A percentile compares a stretch with the other conserved stretches of the same genome.
These are phyloP conservation scores for Chiroxiphia lanceolata DNA, from an alignment of 2,797 vertebrate genomes.

Conservation along the genomic window DNA sequence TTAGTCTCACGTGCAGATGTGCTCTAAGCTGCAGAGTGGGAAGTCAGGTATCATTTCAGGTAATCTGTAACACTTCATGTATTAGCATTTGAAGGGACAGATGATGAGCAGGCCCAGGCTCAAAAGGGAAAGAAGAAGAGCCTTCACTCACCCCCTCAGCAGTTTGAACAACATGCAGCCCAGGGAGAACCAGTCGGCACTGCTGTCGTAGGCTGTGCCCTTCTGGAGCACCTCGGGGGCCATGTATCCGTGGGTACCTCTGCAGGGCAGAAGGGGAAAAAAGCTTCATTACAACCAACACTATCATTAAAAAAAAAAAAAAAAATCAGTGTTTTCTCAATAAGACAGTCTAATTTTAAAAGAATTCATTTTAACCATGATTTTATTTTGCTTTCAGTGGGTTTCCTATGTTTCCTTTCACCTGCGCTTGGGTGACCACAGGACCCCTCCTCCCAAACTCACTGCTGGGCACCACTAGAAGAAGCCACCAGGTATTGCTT, in stretches of 20 bases:
- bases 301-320: rapidly evolving
- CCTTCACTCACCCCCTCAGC: constrained; percentile 88
- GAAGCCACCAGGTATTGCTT: not conserved
- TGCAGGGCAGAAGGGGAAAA: constrained; percentile 49
- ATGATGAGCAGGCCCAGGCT: not conserved
- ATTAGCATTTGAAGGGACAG: not conserved
- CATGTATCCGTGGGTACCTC: constrained; percentile 98
- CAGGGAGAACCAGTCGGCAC: constrained; percentile 97
- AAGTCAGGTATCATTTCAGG: not conserved
- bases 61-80: rapidly evolving
- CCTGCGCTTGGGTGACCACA: not conserved
- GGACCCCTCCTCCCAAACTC: not conserved
- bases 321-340: not conserved
- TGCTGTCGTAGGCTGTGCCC: constrained; percentile 96
- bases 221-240: constrained; percentile 98
- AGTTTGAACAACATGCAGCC: constrained; percentile 99
- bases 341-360: not conserved
- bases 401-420: rapidly evolving
- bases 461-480: rapidly evolving
- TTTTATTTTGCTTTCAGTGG: not conserved
- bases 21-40: not conserved
- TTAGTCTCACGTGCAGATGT: rapidly evolving
- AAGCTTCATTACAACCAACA: not conserved
- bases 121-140: not conserved
- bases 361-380: rapidly evolving